Base-by-base conservation (phyloP, 1,140 invertebrate species). In the Parapsyche elsis region DNA sequence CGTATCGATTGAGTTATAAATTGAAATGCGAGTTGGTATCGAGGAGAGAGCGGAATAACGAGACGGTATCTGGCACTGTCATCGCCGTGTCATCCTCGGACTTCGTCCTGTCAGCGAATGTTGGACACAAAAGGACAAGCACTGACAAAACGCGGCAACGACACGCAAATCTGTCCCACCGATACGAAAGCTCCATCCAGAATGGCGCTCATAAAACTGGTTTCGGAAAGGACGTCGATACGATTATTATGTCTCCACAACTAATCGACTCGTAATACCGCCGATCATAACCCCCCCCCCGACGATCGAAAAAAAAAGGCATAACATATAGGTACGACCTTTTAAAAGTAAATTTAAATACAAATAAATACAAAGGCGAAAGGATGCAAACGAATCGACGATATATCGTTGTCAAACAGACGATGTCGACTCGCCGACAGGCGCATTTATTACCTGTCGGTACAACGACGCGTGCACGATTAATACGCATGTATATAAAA, bases 141-240 rank as follows among this genome's bases (percentile, higher is more conserved):
- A n/a, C 78, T 76, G 80, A 77, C 76, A 79, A 80, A 80, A 80
- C 70, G 79, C 77, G 78, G 30, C 46, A 53, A 44, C 71, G 82
- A 83, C 82, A 83, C 82, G 82, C 82, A 83, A 83, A 83, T 83
- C 78, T 80, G 82, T 81, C 82, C 24, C n/a, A n/a, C 61, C 19
- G 24, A 67, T 67, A 26, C 61, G 19, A 23, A 67, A 23, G 5
- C 21, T 5, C 12, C 10, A 12, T 67, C 21, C 21, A 7, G 19
- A 45, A 71, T 23, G 12, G 38, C 46, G 38, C 38, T 46, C 71
- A 53, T 38, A 38, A 44, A 75, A 75, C 71, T n/a, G 9, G 71
- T 75, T 75, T 75, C 38, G 64, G 64, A 67, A 67, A 2, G 64
- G 38, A 38, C 30, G 7, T 73, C 71, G 71, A 53, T 23, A 38